Evolutionary conservation across 1,140 invertebrate genomes (phyloP).

Genomic region (Tetragonula clypearis): DNA sequence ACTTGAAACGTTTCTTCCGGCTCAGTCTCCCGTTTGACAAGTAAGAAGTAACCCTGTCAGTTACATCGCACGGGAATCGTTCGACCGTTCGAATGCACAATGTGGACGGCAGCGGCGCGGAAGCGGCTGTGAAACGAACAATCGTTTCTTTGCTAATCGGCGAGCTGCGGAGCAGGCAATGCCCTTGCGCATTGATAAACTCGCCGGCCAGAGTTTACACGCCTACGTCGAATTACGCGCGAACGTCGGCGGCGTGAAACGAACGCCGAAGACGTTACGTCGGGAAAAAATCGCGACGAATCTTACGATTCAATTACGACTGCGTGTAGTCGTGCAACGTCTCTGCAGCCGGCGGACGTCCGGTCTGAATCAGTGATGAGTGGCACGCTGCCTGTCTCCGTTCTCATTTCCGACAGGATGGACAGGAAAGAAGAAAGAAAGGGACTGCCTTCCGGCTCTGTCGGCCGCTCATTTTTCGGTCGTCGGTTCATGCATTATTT

Average conservation of each 20-base stretch:
- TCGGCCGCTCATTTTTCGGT: constrained; percentile 67
- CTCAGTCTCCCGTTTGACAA: neutral
- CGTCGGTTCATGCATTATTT: constrained; percentile 71
- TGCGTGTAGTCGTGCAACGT: constrained; percentile 20
- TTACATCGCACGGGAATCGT: neutral
- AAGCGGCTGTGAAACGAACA: neutral
- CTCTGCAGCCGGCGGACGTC: constrained; percentile 64
- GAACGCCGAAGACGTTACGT: neutral
- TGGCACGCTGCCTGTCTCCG: constrained; percentile 70
- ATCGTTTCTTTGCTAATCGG: constrained; percentile 25
- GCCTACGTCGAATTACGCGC: neutral
- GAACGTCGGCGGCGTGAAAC: constrained; percentile 1
- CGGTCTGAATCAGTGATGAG: constrained; percentile 75
- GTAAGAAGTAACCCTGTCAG: constrained; percentile 7
- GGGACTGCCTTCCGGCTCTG: constrained; percentile 67
- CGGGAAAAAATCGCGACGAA: constrained; percentile 7
- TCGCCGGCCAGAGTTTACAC: constrained; percentile 12
- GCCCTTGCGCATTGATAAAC: constrained; percentile 2
- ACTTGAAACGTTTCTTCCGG: neutral
- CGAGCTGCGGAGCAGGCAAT: neutral
- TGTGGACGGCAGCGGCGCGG: neutral
- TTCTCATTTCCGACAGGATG: constrained; percentile 74
- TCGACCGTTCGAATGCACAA: neutral
- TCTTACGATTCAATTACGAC: constrained; percentile 46
- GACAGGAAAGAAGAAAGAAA: constrained; percentile 44